Conservation (phyloP, 2,888 invertebrate genomes). For the Trichogramma dendrolimi region DNA sequence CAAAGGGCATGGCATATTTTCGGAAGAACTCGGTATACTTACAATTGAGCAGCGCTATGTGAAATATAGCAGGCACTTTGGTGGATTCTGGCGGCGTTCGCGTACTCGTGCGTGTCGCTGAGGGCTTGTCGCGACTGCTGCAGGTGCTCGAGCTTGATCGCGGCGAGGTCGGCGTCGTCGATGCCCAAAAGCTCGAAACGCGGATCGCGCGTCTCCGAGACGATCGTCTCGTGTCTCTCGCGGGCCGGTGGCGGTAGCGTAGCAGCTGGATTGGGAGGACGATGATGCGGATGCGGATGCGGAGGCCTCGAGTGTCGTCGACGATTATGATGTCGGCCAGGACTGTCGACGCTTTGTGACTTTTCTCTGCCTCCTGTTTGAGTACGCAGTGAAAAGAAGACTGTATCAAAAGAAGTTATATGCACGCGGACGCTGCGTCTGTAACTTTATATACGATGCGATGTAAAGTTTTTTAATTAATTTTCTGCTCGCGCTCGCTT, state of each 20-base stretch:
- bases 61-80: constrained; percentile 49
- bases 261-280: too few species aligned
- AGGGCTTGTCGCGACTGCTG: constrained; percentile 38
- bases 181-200: constrained; percentile 45
- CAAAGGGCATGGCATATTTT: neutral
- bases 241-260: too few species aligned
- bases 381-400: too few species aligned
- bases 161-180: constrained; percentile 41
- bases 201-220: constrained; percentile 39
- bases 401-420: too few species aligned
- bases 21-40: constrained; percentile 30
- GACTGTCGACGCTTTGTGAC: constrained; percentile 43
- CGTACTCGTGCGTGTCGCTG: constrained; percentile 43
- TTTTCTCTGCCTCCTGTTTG: constrained; percentile 35
- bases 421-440: constrained; percentile 4
- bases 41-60: constrained; percentile 47
- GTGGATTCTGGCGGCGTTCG: constrained; percentile 38
- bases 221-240: constrained; percentile 29
- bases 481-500: too few species aligned
- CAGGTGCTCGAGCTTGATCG: constrained; percentile 43
- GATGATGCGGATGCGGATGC: constrained; percentile 28
- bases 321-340: constrained; percentile 41
- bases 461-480: neutral
- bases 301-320: constrained; percentile 43
- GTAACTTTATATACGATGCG: constrained; percentile 13